These are phyloP conservation scores for Salminus brasiliensis DNA, from an alignment of 2,113 vertebrate species.

Conservation along the genomic window DNA sequence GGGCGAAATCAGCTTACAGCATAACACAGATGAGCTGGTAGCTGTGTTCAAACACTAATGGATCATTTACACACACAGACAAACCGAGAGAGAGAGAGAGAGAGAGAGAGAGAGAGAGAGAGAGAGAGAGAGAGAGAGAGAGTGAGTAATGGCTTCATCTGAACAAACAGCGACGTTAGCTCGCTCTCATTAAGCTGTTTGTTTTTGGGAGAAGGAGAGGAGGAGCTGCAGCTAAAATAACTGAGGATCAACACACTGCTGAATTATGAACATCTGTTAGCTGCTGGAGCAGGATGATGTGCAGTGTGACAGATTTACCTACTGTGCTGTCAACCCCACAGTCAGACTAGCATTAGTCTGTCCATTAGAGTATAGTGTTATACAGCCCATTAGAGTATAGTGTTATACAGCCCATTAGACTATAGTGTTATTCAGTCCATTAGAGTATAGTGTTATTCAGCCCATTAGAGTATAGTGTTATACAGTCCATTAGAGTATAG, in stretches of 20 bases:
- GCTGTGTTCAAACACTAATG: not conserved
- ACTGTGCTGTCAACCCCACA: not conserved
- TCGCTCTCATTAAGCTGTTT: slow-evolving; percentile 42
- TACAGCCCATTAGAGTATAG: too few species aligned
- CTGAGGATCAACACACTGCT: too few species aligned
- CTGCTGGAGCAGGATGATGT: slow-evolving; percentile 6
- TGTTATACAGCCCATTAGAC: too few species aligned
- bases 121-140: not conserved
- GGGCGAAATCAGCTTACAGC: not conserved
- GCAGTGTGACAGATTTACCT: not conserved
- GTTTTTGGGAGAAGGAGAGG: slow-evolving; percentile 14
- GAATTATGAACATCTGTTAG: slow-evolving; percentile 37
- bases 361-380: too few species aligned
- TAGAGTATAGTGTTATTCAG: too few species aligned
- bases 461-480: too few species aligned
- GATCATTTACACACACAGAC: not conserved
- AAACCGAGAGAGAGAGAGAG: slow-evolving; percentile 19
- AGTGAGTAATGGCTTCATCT: slow-evolving; percentile 25
- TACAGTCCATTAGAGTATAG: too few species aligned
- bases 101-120: not conserved
- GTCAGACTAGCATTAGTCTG: too few species aligned
- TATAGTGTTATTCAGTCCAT: too few species aligned
- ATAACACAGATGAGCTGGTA: slow-evolving; percentile 15
- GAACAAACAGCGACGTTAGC: slow-evolving; percentile 23
- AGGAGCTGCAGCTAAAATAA: not conserved